Evolutionary conservation across 2,888 invertebrate species (phyloP), one percentile per base, ranked within the genome.

Genomic region (Mimas tiliae): DNA sequence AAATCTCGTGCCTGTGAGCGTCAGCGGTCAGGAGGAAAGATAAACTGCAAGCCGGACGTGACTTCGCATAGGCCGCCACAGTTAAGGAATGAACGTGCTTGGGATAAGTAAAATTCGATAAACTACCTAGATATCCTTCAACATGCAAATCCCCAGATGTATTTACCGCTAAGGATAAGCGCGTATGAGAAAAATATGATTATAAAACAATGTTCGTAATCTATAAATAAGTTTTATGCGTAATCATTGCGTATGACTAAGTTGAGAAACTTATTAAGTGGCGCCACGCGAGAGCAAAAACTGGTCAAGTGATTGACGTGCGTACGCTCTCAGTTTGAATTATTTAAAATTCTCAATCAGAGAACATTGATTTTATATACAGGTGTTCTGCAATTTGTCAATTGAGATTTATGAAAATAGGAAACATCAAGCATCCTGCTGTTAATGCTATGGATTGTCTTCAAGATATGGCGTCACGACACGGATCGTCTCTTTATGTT

Each of bases 261-360:
- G 66, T 33, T 65, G 64, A 67, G 66, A 69, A 73, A 72, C 58
- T 79, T 79, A 81, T 79, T 76, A 76, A 79, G 77, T 82, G 86
- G 85, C 87, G 85, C 83, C 82, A 74, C 68, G 71, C 68, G 71
- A 69, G 74, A 69, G 75, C 75, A 87, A 83, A 85, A 81, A 74
- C 70, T 74, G 73, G 78, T 70, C 78, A 74, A 77, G 72, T 79
- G 79, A 83, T 82, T 82, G 83, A 81, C 77, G 80, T 73, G 74
- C 70, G 75, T 71, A 75, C 64, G 68, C 72, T 70, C 67, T 63
- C 75, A 72, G 74, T 19, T 50, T 33, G 12, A 65, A 79, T 79
- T 81, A 83, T 83, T 81, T 79, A 77, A 80, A 78, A 81, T 83
- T 77, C 81, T 81, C 80, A 81, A 45, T 6, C 14, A 45, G 45